A percentile compares a stretch with the other conserved stretches of the same genome.
Evolutionary conservation across 2,113 vertebrate species (phyloP).

Genomic region (Caracal caracal): DNA sequence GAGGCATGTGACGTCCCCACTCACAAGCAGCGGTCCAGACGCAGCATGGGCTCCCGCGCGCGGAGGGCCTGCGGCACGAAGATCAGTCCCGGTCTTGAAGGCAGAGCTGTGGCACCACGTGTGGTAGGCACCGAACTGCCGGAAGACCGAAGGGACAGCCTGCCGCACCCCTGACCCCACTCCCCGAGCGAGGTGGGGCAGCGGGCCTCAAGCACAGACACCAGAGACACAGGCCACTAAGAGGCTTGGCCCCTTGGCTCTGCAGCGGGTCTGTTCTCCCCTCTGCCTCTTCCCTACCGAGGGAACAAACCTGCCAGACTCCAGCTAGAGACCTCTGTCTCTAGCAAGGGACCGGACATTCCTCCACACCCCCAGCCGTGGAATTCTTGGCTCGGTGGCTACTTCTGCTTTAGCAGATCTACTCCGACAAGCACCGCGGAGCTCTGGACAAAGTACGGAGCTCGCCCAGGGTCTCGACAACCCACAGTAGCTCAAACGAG

Average conservation of each 20-base stretch:
- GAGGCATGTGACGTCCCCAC: neutral
- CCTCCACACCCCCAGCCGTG: neutral
- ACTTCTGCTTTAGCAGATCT: neutral
- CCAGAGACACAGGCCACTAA: neutral
- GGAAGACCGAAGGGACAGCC: neutral
- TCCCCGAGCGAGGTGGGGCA: rapidly evolving
- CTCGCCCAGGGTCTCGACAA: no score
- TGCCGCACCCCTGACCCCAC: neutral
- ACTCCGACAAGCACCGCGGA: rapidly evolving
- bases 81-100: neutral
- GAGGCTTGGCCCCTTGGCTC: rapidly evolving
- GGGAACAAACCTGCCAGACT: neutral
- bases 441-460: neutral
- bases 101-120: no score
- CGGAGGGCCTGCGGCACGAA: neutral
- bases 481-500: neutral
- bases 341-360: neutral
- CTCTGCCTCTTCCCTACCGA: neutral
- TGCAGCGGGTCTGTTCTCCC: rapidly evolving
- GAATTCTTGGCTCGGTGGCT: neutral
- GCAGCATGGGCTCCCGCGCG: neutral
- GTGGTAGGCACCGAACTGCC: neutral
- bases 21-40: neutral
- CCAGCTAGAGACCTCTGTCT: neutral
- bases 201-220: rapidly evolving